Base-by-base conservation (phyloP, 2,113 vertebrate species). In the Tautogolabrus adspersus region DNA sequence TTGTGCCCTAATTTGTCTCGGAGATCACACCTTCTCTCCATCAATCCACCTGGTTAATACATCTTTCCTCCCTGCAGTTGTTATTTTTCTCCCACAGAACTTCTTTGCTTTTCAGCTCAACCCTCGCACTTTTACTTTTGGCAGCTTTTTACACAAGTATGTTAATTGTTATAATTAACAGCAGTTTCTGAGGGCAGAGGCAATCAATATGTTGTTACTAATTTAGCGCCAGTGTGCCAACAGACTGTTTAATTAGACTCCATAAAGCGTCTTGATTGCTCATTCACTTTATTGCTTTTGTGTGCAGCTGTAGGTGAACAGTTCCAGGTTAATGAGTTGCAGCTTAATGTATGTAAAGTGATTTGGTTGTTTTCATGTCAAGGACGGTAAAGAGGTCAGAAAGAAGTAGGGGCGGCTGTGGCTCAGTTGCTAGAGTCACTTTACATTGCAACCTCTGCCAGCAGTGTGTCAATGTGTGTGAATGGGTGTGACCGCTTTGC, bases 131-230 rank as follows among this genome's bases (percentile, higher is more conserved):
- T 37, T 66, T 21, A 15, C 13, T 15, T 9, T 7, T 22, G 22
- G 23, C 22, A 30, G 10, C 44, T 44, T 22, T 23, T 54, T 44
- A 30, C 9, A 40, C 8, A n/a, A 46, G 38, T 42, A 9, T 62
- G 34, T 37, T 68, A 46, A 69, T 69, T 59, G 26, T 37, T 34
- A 5, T 23, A 10, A 64, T 22, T 34, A 68, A 34, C 58, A 58
- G 51, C 59, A 54, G 18, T 34, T n/a, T 67, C 19, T 75, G 55
- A 30, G 58, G 52, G 61, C 19, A 34, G 22, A 22, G 40, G 34
- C 60, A 71, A 67, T 83, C 58, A 82, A 3, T 30, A 6, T 52
- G 54, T 42, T 69, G 78, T 52, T 42, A 49, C 22, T 59, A 26
- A 75, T 23, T 44, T 6, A 65, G 46, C 15, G 23, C 37, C 23